Conservation (phyloP, 2,888 invertebrate species). For the Spilosoma lubricipeda region DNA sequence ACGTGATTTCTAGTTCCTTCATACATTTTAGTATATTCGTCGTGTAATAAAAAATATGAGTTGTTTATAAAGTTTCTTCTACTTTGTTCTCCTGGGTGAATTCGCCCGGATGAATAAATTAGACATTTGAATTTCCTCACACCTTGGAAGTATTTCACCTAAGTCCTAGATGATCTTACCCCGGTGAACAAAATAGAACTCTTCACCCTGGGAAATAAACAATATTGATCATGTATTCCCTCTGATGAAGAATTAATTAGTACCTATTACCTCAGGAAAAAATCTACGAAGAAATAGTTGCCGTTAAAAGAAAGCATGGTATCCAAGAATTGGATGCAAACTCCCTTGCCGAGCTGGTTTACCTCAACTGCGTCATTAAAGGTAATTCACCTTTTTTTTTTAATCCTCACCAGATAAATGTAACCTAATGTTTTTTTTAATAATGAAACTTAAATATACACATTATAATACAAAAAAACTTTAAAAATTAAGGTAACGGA, state of each 20-base stretch:
- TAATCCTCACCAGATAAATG: not conserved
- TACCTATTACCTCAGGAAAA: not conserved
- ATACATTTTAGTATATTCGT: not conserved
- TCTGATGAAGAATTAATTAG: not conserved
- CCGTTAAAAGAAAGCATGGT: not conserved
- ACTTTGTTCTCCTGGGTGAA: too few species aligned
- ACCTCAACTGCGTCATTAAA: conserved; percentile 2
- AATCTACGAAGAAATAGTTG: not conserved
- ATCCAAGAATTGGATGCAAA: not conserved
- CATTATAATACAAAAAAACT: not conserved
- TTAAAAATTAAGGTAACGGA: not conserved
- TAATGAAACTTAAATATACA: not conserved
- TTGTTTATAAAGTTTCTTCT: not conserved
- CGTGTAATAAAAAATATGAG: not conserved
- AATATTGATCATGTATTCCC: too few species aligned
- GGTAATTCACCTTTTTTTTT: not conserved
- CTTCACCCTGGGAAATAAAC: too few species aligned
- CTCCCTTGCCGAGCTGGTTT: not conserved
- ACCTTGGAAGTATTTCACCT: too few species aligned
- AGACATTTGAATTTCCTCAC: too few species aligned
- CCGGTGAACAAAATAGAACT: too few species aligned
- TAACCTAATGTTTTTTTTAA: not conserved
- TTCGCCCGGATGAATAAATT: too few species aligned
- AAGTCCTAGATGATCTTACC: too few species aligned
- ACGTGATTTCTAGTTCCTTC: not conserved